Percentiles rank a stretch among this genome's conserved stretches.
Evolutionary conservation across 2,797 vertebrate genomes (phyloP).

Genomic region (Erethizon dorsatum): DNA sequence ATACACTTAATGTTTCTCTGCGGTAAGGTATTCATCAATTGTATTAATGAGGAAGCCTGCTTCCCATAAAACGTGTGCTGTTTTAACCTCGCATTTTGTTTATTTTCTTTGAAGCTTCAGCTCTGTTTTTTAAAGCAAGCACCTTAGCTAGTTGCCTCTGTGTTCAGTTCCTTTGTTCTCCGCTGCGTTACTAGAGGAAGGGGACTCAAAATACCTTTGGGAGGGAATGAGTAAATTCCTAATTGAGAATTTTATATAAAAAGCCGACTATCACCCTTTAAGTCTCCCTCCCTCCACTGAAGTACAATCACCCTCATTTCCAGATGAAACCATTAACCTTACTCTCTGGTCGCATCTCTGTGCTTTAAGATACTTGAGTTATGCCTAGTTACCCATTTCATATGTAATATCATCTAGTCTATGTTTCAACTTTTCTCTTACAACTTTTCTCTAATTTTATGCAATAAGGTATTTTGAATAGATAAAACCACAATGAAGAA

Average conservation of each 20-base stretch:
- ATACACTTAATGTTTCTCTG: slow-evolving; percentile 15
- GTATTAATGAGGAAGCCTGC: slow-evolving; percentile 18
- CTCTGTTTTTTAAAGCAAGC: slow-evolving; percentile 13
- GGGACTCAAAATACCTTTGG: neutral
- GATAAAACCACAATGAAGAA: neutral
- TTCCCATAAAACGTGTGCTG: neutral
- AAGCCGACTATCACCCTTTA: neutral
- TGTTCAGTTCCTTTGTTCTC: slow-evolving; percentile 61
- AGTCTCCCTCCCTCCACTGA: neutral
- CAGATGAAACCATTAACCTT: slow-evolving; percentile 16
- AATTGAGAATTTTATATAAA: slow-evolving; percentile 51
- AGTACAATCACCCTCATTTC: neutral
- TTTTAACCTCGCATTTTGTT: slow-evolving; percentile 58
- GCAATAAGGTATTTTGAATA: slow-evolving; percentile 59
- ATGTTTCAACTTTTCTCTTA: neutral
- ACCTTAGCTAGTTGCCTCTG: neutral
- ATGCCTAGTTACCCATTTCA: slow-evolving; percentile 50
- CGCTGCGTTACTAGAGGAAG: neutral
- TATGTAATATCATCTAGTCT: neutral
- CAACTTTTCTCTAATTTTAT: neutral
- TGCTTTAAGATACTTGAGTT: neutral
- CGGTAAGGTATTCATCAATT: slow-evolving; percentile 43
- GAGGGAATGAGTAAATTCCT: slow-evolving; percentile 8
- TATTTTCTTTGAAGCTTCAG: neutral
- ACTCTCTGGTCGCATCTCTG: neutral